These are phyloP conservation scores for Poeciliopsis retropinna DNA, from an alignment of 2,113 vertebrate species.

Conservation along the genomic window DNA sequence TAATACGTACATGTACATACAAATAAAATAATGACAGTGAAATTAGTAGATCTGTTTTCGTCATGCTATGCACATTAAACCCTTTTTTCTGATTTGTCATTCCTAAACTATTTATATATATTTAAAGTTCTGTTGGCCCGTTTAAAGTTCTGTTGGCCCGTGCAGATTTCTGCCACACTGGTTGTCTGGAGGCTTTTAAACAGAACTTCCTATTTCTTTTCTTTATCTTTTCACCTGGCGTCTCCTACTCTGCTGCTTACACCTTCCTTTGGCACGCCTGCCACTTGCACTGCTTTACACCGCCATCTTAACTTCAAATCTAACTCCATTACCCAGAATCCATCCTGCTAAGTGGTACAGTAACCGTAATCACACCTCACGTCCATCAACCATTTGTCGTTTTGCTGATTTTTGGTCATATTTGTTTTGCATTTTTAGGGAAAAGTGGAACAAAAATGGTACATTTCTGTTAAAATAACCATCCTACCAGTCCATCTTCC, in stretches of 20 bases:
- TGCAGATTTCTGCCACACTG: not conserved
- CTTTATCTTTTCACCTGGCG: conserved; percentile 62
- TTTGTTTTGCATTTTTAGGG: not conserved
- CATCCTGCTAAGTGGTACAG: conserved; percentile 75
- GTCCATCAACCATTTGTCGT: conserved; percentile 21
- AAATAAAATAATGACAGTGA: no score
- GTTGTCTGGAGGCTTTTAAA: not conserved
- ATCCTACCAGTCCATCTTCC: not conserved
- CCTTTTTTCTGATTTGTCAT: no score
- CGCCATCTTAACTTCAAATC: conserved; percentile 61
- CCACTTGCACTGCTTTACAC: conserved; percentile 75
- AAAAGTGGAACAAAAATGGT: not conserved
- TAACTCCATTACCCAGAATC: conserved; percentile 51
- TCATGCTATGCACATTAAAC: no score
- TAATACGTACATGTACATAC: no score
- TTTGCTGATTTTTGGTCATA: not conserved
- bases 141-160: no score
- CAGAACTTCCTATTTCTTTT: conserved; percentile 47
- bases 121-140: no score
- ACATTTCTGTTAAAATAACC: not conserved
- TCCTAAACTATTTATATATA: no score
- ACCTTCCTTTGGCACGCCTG: conserved; percentile 76
- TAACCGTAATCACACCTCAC: conserved; percentile 68
- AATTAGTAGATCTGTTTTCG: no score
- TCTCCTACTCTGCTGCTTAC: conserved; percentile 77